Evolutionary conservation across 2,113 vertebrate genomes (phyloP).

Genomic region (Prunella fulvescens): DNA sequence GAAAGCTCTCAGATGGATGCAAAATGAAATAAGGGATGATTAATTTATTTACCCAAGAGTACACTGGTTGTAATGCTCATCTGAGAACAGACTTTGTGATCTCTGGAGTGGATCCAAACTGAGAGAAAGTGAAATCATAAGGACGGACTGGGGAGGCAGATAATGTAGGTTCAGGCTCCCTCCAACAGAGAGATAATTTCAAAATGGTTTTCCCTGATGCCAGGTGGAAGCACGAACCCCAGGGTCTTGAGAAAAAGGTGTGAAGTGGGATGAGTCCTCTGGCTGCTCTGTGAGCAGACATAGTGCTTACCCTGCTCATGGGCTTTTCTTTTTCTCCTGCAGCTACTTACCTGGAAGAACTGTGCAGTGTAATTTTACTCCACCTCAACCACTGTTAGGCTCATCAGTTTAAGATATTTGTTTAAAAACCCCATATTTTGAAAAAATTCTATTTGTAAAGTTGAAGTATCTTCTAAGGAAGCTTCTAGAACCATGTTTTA

Average conservation of each 20-base stretch:
- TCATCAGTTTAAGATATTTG: not conserved
- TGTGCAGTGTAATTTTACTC: not conserved
- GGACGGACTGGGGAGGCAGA: not conserved
- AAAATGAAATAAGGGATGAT: not conserved
- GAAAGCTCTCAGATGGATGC: not conserved
- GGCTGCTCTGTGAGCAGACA: not conserved
- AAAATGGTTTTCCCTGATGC: not conserved
- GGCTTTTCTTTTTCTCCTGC: not conserved
- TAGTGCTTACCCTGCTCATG: not conserved
- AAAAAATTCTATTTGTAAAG: not conserved
- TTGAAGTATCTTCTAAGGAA: not conserved
- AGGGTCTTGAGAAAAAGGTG: not conserved
- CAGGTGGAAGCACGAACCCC: not conserved
- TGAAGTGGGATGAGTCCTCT: not conserved
- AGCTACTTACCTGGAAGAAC: not conserved
- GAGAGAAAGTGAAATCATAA: not conserved
- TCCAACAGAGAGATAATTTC: not conserved
- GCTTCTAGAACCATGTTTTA: not conserved
- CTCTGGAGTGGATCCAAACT: not conserved
- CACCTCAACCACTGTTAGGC: not conserved
- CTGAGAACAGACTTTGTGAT: not conserved
- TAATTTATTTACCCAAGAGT: not conserved
- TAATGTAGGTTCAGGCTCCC: not conserved
- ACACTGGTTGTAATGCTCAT: not conserved
- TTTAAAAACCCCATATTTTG: not conserved